Evolutionary conservation across 2,888 invertebrate genomes (phyloP).

Genomic region (Apamea epomidion): DNA sequence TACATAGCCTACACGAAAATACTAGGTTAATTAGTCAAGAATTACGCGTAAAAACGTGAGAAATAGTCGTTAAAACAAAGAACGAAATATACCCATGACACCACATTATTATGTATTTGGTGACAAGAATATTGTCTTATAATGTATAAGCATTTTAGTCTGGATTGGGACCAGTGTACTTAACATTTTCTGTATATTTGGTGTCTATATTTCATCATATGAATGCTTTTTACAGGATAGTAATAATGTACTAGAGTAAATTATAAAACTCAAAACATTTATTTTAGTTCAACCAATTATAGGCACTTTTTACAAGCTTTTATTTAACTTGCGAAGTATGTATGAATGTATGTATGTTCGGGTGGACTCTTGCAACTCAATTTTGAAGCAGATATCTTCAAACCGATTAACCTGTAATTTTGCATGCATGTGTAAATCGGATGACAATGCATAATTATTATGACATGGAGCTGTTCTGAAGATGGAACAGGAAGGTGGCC

Average conservation of each 20-base stretch:
- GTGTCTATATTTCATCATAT: background rate
- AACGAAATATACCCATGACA: conserved; percentile 44
- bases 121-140: conserved; percentile 8
- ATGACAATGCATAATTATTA: no score
- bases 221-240: background rate
- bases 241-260: background rate
- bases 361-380: no score
- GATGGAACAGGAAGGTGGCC: no score
- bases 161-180: background rate
- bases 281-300: background rate
- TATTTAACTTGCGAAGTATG: no score
- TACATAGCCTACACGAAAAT: conserved; percentile 40
- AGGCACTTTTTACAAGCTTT: no score
- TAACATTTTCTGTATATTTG: background rate
- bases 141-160: background rate
- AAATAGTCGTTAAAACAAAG: conserved; percentile 46
- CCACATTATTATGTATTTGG: background rate
- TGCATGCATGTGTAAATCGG: no score
- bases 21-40: conserved; percentile 59
- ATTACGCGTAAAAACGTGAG: conserved; percentile 59
- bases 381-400: no score
- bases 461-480: no score
- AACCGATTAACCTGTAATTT: no score
- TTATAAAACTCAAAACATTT: background rate
- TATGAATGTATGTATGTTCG: no score